Evolutionary conservation across 2,113 vertebrate species (phyloP).

Genomic region (Sinocyclocheilus grahami): DNA sequence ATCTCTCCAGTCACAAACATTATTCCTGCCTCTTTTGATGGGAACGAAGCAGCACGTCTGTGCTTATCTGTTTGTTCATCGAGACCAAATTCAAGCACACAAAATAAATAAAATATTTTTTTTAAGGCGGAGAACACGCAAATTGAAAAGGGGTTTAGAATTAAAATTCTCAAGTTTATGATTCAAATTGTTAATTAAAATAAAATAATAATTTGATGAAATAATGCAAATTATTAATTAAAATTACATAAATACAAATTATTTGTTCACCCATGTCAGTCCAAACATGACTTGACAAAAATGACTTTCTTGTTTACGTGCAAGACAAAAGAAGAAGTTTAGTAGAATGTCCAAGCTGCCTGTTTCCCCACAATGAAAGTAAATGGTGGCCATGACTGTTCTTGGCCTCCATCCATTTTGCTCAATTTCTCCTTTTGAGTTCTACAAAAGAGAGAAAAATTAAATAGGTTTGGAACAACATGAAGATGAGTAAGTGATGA

Average conservation of each 20-base stretch:
- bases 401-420: neutral
- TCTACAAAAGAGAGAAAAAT: neutral
- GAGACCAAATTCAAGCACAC: slow-evolving; percentile 45
- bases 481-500: neutral
- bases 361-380: neutral
- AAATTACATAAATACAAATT: neutral
- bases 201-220: neutral
- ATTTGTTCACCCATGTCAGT: neutral
- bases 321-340: neutral
- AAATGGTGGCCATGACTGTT: neutral
- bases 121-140: neutral
- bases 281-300: neutral
- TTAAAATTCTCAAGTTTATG: neutral
- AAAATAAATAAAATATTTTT: neutral
- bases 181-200: neutral
- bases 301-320: neutral
- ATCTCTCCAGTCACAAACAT: slow-evolving; percentile 56
- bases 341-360: neutral
- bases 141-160: neutral
- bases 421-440: neutral
- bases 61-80: slow-evolving; percentile 61
- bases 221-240: neutral
- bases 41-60: slow-evolving; percentile 61
- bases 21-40: slow-evolving; percentile 57
- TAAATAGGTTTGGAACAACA: neutral